phyloP scores from a whole-genome alignment of 2,113 vertebrate species.

The Megaptera novaeangliae region DNA sequence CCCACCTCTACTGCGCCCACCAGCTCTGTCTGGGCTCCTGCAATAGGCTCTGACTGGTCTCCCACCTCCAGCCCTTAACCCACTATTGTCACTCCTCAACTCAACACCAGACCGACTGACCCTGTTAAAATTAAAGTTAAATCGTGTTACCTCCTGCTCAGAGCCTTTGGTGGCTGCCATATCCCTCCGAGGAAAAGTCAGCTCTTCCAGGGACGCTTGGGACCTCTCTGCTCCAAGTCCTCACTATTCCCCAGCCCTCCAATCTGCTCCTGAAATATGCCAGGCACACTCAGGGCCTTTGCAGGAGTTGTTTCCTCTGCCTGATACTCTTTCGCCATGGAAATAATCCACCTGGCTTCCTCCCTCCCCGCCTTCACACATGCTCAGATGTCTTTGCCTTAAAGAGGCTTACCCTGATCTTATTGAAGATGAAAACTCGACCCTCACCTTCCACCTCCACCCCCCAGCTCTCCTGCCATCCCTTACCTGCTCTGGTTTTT shows the following conservation, averaged over 20 bases:
- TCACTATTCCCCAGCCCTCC: fast-evolving
- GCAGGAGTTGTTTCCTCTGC: background rate
- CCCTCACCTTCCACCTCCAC: background rate
- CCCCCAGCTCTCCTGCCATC: fast-evolving
- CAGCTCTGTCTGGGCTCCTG: background rate
- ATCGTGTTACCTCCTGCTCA: background rate
- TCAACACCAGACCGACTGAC: fast-evolving
- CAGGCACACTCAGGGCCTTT: background rate
- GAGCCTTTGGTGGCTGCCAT: background rate
- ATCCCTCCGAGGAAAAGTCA: background rate
- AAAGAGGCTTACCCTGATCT: background rate
- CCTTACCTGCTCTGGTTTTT: background rate
- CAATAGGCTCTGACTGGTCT: fast-evolving
- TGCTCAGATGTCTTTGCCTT: background rate
- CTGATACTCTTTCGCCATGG: background rate
- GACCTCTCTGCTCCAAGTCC: background rate
- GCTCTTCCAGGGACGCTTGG: background rate
- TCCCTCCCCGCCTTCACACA: background rate
- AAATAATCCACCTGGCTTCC: background rate
- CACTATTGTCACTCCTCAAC: background rate
- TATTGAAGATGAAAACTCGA: background rate
- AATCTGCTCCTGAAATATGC: background rate
- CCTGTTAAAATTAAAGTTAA: background rate
- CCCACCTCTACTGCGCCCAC: fast-evolving
- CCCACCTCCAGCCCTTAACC: background rate